Evolutionary conservation across 2,113 vertebrate genomes (phyloP).

Genomic region (Kryptolebias marmoratus): DNA sequence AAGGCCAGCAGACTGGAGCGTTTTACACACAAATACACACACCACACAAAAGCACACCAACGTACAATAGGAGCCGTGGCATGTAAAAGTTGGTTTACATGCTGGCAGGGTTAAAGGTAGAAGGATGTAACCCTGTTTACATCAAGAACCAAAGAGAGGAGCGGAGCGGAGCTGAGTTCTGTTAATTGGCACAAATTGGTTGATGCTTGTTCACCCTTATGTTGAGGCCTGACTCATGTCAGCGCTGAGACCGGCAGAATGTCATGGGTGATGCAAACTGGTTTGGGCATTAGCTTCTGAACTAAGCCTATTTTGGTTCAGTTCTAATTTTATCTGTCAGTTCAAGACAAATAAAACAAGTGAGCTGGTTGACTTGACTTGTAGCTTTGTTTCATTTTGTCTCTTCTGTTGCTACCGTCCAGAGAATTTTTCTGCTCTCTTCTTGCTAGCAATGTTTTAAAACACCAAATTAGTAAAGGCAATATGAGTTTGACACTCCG

Average conservation of each 20-base stretch:
- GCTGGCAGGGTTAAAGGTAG: constrained; percentile 21
- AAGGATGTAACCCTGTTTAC: constrained; percentile 40
- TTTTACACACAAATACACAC: constrained; percentile 23
- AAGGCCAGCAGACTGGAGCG: constrained; percentile 65
- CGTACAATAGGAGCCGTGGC: constrained; percentile 25
- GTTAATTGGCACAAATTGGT: constrained; percentile 33
- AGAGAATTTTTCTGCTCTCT: neutral
- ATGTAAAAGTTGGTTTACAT: constrained; percentile 14
- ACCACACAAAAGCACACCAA: constrained; percentile 11
- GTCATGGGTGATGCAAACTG: constrained; percentile 7
- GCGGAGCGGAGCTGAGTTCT: constrained; percentile 28
- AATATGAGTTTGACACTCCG: too few relatives aligned
- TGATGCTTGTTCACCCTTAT: constrained; percentile 56
- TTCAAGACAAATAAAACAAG: neutral
- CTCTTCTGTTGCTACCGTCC: too few relatives aligned
- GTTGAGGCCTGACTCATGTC: constrained; percentile 59
- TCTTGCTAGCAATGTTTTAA: neutral
- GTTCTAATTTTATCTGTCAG: neutral
- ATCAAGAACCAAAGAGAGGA: constrained; percentile 21
- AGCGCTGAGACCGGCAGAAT: constrained; percentile 47
- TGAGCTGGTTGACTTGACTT: neutral
- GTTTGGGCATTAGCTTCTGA: constrained; percentile 4
- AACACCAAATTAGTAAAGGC: too few relatives aligned
- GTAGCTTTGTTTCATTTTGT: neutral
- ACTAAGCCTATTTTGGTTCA: neutral